Evolutionary conservation across 2,888 invertebrate genomes (phyloP).

Genomic region (Plagiodera versicolora): DNA sequence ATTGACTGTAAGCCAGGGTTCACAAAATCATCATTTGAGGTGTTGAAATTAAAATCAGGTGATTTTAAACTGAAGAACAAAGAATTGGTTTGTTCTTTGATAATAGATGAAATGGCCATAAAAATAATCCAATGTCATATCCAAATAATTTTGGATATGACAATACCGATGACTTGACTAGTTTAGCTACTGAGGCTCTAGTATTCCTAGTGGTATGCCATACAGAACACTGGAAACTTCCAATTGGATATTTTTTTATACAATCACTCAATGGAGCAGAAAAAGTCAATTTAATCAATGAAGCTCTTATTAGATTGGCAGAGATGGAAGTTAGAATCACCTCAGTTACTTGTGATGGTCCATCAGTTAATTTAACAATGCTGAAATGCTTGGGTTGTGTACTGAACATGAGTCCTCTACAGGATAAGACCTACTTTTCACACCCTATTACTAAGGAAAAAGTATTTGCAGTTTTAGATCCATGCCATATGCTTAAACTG

Average conservation of each 20-base stretch:
- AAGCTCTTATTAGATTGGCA: conserved; percentile 7
- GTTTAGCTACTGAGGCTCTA: conserved; percentile 3
- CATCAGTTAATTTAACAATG: conserved; percentile 7
- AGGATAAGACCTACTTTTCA: conserved; percentile 1
- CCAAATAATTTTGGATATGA: conserved; percentile 5
- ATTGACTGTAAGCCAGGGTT: conserved; percentile 9
- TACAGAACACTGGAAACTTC: conserved; percentile 12
- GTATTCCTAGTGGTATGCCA: conserved; percentile 9
- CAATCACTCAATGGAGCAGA: background rate
- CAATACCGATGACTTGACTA: conserved; percentile 5
- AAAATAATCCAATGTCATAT: background rate
- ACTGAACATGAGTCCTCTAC: background rate
- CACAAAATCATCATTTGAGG: conserved; percentile 9
- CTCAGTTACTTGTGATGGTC: conserved; percentile 7
- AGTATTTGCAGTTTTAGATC: conserved; percentile 10
- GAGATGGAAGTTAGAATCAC: background rate
- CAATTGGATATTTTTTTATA: conserved; percentile 7
- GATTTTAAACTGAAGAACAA: background rate
- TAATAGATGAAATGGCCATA: conserved; percentile 7
- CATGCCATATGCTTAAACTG: conserved; percentile 11
- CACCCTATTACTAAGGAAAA: conserved; percentile 7
- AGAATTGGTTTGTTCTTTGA: conserved; percentile 4
- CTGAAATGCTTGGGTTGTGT: conserved; percentile 9
- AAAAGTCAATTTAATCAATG: conserved; percentile 4
- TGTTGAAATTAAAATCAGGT: background rate